Percentiles rank a stretch among this genome's conserved stretches.
Conservation (phyloP, 2,888 invertebrate genomes). For the Torymus aiolomorphi region DNA sequence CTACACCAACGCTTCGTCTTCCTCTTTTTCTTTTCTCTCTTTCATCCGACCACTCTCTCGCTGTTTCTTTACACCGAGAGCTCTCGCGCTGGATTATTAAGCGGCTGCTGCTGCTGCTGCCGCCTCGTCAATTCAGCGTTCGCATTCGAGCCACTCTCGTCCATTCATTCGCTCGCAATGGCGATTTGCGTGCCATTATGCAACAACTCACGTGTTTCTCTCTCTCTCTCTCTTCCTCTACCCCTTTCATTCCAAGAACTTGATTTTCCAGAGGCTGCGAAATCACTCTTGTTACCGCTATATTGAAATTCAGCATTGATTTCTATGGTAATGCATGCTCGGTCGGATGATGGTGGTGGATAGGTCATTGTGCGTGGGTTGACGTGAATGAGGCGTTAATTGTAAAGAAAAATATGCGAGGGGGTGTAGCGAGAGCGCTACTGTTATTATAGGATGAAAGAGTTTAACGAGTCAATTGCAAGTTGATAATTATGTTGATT, state of each 20-base stretch:
- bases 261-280: conserved; percentile 12
- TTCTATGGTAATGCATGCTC: neutral
- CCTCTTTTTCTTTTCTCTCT: too few species aligned
- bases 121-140: conserved; percentile 9
- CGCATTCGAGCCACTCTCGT: neutral
- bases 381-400: too few species aligned
- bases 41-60: too few species aligned
- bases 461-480: too few species aligned
- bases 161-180: conserved; percentile 14
- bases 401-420: too few species aligned
- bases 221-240: neutral
- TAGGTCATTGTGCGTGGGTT: too few species aligned
- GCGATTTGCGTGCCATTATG: conserved; percentile 17
- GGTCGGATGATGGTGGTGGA: too few species aligned
- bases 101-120: neutral
- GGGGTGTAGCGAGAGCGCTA: too few species aligned
- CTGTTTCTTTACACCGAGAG: neutral
- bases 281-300: conserved; percentile 15
- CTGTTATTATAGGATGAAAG: too few species aligned
- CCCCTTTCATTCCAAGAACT: conserved; percentile 15
- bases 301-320: conserved; percentile 19
- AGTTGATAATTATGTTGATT: too few species aligned
- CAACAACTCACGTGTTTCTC: neutral
- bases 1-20: too few species aligned
- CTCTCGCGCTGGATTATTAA: conserved; percentile 7